These are phyloP conservation scores for Onthophagus sagittarius DNA, from an alignment of 2,888 invertebrate genomes.

Conservation along the genomic window DNA sequence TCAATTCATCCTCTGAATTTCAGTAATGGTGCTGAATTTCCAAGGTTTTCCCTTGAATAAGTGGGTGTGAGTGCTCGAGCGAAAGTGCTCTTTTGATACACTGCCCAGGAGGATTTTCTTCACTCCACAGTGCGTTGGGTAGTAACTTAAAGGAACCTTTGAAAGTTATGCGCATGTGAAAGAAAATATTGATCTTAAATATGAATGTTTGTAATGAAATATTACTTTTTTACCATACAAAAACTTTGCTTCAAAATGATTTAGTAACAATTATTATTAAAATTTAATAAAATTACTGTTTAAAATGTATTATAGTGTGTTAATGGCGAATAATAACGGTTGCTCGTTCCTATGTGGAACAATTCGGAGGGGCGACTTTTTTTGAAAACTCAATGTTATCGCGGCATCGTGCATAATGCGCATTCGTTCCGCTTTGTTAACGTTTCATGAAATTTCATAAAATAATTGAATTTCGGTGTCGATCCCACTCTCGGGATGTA, in stretches of 20 bases:
- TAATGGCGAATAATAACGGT: background rate
- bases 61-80: background rate
- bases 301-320: background rate
- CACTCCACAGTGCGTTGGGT: background rate
- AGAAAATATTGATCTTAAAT: background rate
- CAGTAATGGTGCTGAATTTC: background rate
- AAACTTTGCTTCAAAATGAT: too few relatives aligned
- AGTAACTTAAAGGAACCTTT: background rate
- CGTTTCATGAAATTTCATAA: conserved; percentile 12
- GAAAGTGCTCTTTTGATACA: background rate
- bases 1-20: background rate
- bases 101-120: background rate
- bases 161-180: background rate
- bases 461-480: conserved; percentile 12
- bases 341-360: background rate
- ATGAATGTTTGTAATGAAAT: background rate
- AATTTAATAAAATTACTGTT: background rate
- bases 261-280: background rate
- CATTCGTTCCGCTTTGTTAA: conserved; percentile 9
- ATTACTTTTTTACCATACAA: too few relatives aligned
- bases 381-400: conserved; percentile 4
- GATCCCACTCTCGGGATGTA: background rate
- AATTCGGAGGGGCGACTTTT: background rate
- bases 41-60: background rate
- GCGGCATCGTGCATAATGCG: background rate